Base-by-base conservation (phyloP, 2,888 invertebrate species). In the Pilophorus perplexus region DNA sequence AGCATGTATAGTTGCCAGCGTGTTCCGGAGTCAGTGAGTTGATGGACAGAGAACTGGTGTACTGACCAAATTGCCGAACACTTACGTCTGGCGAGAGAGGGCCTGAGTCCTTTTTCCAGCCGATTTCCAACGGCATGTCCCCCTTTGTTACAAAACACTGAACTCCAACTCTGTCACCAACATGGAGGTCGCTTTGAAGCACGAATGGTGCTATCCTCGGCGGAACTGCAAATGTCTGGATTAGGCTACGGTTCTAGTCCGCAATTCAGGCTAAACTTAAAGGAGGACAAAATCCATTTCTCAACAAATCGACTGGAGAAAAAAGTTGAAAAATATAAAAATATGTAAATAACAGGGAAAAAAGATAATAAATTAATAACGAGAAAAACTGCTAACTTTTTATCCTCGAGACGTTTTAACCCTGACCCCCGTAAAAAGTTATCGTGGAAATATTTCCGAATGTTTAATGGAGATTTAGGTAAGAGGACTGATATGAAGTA, bases 101-200 rank as follows among this genome's bases (percentile, higher is more conserved):
- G 20, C 65, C 66, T n/a, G 72, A 73, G 70, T 76, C 75, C 71
- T 79, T 80, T 71, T 78, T 79, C 84, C 83, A 84, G 66, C 76
- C 76, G 71, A 83, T 79, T 72, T 76, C 78, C 68, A 83, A 75
- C 52, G 83, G 83, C 68, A 80, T 76, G 73, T 83, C 83, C 44
- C 84, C 81, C 70, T 80, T 78, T 72, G 78, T 78, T 67, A 80
- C 78, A 60, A 77, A 78, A 74, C 81, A 81, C 69, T 79, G 79
- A 42, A 80, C 79, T 72, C 79, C 78, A 37, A 80, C 78, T 66
- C 80, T 74, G 40, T 78, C 77, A 16, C 80, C 80, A 68, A 77
- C 77, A 69, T 78, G 78, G 69, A 80, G 77, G 74, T 78, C 77
- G 71, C 74, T 76, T 67, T 79, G 79, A 73, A 81, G 79, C 74